Base-by-base conservation (phyloP, 2,797 vertebrate species). In the Molothrus ater region DNA sequence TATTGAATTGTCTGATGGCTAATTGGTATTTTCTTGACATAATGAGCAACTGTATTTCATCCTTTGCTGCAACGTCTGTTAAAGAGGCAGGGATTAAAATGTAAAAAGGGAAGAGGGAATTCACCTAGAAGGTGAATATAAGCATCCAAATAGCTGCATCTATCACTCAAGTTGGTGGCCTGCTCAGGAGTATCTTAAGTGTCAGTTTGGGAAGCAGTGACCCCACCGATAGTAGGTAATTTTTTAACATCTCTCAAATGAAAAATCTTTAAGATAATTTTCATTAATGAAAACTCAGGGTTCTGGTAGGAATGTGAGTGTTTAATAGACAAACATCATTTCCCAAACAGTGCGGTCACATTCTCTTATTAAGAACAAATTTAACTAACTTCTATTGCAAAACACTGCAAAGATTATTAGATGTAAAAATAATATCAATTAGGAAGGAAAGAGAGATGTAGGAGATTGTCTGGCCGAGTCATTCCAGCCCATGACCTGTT, bases 11-110 rank as follows among this genome's bases (percentile, higher is more conserved):
- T 96, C 95, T 86, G 74, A 81, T 69, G 81, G 87, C 92, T 98
- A 97, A 97, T 97, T 97, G 95, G 82, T 97, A 95, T 97, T 98
- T 98, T 96, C 96, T 96, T 97, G 96, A 94, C 95, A 90, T 95
- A 96, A 97, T 90, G 95, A 97, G 96, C 82, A 96, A 96, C 71
- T 88, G 78, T 91, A 95, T 96, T 97, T 95, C 90, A 91, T 94
- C 72, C 59, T 92, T 93, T 86, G 48, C 93, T 80, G 64, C 51
- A 60, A 69, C 0, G 22, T 76, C 86, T 96, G 85, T 83, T 92
- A 80, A 95, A 94, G 73, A 95, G 60, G 32, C 43, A 87, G 48
- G 45, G 56, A 80, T 88, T 92, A 45, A 94, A 92, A 88, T 72
- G 57, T 78, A 15, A 74, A 69, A 74, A 81, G 53, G 13, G 22